Evolutionary conservation across 2,888 invertebrate genomes (phyloP).

Genomic region (Drosophila barbarae): DNA sequence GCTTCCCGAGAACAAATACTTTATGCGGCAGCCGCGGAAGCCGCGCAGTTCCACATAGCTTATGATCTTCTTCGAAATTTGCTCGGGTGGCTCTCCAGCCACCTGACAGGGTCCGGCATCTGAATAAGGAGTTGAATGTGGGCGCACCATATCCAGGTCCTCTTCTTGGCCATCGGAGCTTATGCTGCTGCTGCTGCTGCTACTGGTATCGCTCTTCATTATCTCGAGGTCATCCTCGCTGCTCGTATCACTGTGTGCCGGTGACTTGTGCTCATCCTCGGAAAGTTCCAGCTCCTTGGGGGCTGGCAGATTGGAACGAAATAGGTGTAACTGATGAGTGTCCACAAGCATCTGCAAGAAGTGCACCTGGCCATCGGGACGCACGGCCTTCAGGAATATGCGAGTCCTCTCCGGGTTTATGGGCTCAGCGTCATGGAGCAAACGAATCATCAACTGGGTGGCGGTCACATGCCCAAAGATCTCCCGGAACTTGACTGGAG

Average conservation of each 20-base stretch:
- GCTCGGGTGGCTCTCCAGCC: too few relatives aligned
- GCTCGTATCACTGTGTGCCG: not conserved
- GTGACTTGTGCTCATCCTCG: not conserved
- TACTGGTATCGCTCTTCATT: constrained; percentile 1
- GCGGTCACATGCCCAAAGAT: constrained; percentile 37
- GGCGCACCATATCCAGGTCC: too few relatives aligned
- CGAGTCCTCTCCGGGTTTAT: constrained; percentile 23
- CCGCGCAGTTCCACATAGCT: constrained; percentile 27
- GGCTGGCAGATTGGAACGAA: constrained; percentile 38
- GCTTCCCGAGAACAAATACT: constrained; percentile 23
- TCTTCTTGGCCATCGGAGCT: not conserved
- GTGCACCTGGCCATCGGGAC: constrained; percentile 48
- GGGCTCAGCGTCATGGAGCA: constrained; percentile 39
- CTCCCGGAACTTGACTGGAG: not conserved
- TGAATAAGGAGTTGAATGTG: not conserved
- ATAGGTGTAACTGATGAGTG: constrained; percentile 27
- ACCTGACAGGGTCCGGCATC: too few relatives aligned
- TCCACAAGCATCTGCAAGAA: constrained; percentile 37
- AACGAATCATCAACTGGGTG: constrained; percentile 52
- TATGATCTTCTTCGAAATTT: not conserved
- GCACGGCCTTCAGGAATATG: constrained; percentile 40
- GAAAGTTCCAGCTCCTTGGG: not conserved
- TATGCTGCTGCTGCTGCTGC: constrained; percentile 1
- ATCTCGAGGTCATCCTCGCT: constrained; percentile 12
- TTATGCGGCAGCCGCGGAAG: constrained; percentile 36